These are phyloP conservation scores for Hyla sarda DNA, from an alignment of 2,113 vertebrate species.

Conservation along the genomic window DNA sequence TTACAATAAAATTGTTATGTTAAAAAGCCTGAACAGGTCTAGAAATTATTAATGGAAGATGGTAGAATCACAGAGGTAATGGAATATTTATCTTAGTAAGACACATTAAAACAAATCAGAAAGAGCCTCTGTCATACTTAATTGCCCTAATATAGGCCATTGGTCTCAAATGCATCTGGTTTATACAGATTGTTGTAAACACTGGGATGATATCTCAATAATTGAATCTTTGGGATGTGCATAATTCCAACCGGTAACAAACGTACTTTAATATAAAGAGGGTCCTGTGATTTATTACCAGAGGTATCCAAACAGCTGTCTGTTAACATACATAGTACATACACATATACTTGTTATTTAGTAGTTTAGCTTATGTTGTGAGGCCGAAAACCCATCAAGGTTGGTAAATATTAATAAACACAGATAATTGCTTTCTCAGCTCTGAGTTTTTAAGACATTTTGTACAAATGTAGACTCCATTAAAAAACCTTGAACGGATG, in stretches of 20 bases:
- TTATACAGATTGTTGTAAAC: slow-evolving; percentile 59
- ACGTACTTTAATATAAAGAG: slow-evolving; percentile 28
- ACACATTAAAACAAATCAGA: slow-evolving; percentile 59
- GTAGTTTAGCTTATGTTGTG: not conserved
- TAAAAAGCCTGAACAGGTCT: slow-evolving; percentile 48
- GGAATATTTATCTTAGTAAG: slow-evolving; percentile 60
- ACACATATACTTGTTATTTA: not conserved
- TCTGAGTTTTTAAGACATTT: not conserved
- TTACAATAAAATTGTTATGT: slow-evolving; percentile 53
- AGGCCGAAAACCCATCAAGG: not conserved
- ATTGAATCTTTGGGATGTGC: slow-evolving; percentile 53
- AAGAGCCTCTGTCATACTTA: slow-evolving; percentile 57
- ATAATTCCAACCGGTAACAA: slow-evolving; percentile 49
- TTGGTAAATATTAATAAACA: not conserved
- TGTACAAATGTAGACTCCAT: not conserved
- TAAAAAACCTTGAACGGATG: not conserved
- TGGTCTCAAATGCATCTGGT: slow-evolving; percentile 58
- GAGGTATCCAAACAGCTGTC: not conserved
- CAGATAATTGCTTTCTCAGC: not conserved
- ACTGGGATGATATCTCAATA: slow-evolving; percentile 58
- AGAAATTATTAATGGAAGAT: slow-evolving; percentile 54
- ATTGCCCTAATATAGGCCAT: slow-evolving; percentile 57
- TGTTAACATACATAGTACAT: slow-evolving; percentile 26
- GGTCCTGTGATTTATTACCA: slow-evolving; percentile 23
- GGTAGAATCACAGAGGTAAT: slow-evolving; percentile 51